Percentiles rank a stretch among this genome's conserved stretches.
Conservation (phyloP, 2,888 invertebrate species). For the Rutpela maculata region DNA sequence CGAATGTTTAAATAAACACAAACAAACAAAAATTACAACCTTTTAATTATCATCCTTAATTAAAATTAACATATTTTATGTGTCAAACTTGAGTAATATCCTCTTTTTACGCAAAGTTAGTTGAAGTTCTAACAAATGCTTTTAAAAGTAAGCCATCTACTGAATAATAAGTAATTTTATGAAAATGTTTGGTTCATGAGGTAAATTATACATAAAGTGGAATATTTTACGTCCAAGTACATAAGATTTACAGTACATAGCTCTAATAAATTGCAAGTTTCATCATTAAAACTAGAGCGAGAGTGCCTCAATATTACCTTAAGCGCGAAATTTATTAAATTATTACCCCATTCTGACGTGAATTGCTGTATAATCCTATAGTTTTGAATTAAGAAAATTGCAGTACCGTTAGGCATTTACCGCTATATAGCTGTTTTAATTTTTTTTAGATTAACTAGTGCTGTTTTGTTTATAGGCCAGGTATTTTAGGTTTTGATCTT, state of each 20-base stretch:
- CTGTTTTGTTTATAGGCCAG: no score
- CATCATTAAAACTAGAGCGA: constrained; percentile 46
- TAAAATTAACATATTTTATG: no score
- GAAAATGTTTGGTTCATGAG: constrained; percentile 8
- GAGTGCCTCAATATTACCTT: constrained; percentile 44
- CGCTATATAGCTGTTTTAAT: no score
- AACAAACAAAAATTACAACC: no score
- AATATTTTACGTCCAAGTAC: constrained; percentile 26
- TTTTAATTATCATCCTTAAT: no score
- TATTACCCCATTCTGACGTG: constrained; percentile 20
- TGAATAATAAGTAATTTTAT: constrained; percentile 11
- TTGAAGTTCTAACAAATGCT: background rate
- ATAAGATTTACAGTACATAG: constrained; percentile 37
- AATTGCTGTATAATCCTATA: background rate
- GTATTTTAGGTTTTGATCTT: no score
- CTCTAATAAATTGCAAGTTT: constrained; percentile 39
- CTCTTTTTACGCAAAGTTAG: background rate
- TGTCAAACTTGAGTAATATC: background rate
- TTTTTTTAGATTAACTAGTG: no score
- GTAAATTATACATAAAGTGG: constrained; percentile 24
- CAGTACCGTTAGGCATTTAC: background rate
- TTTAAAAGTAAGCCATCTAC: constrained; percentile 5
- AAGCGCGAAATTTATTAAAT: constrained; percentile 36
- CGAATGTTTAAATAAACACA: no score
- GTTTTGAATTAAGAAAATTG: background rate